Evolutionary conservation across 1,140 invertebrate genomes (phyloP), one percentile per base, ranked within the genome.

Genomic region (Araneus ventricosus): DNA sequence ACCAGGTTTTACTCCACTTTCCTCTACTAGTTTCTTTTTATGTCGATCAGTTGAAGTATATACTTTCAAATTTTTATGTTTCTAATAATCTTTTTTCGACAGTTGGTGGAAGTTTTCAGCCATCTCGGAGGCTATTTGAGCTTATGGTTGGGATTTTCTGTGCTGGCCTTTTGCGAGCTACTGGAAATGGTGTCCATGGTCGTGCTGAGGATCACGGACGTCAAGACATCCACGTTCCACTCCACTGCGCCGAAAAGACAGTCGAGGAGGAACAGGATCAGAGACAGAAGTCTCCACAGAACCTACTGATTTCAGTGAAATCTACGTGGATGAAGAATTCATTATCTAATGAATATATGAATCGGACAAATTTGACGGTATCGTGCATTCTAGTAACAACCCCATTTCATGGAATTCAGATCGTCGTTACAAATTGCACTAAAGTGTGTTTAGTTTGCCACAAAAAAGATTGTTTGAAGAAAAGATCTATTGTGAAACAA

Each of bases 81-180:
- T 45, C 7, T 24, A n/a, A 57, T 27, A 4, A 14, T 80, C 34
- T 75, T 34, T 85, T 41, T 63, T 24, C 57, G 70, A 4, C 63
- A 94, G 94, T 61, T 94, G 45, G 93, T 94, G 10, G 94, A 94
- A 70, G 92, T 94, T 14, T 94, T 94, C 27, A 93, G 93, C 14
- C 94, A 94, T 75, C 88, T 94, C 0, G 94, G 94, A 75, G 94
- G 94, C 10, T 92, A 94, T 24, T 61, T 94, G 0, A 94, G 93
- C 67, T 75, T 94, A 0, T 94, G 94, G 94, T 59, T 94, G 22
- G 94, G 94, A 37, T 94, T 94, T 70, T 94, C 94, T 7, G 90
- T 94, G 1, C 82, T 94, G 57, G 90, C 93, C 27, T 88, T 94
- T 17, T 94, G 93, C 14, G 93, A 94, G 30, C 17, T 94, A 1